Conservation (phyloP, 2,888 invertebrate genomes). For the Boloria selene region DNA sequence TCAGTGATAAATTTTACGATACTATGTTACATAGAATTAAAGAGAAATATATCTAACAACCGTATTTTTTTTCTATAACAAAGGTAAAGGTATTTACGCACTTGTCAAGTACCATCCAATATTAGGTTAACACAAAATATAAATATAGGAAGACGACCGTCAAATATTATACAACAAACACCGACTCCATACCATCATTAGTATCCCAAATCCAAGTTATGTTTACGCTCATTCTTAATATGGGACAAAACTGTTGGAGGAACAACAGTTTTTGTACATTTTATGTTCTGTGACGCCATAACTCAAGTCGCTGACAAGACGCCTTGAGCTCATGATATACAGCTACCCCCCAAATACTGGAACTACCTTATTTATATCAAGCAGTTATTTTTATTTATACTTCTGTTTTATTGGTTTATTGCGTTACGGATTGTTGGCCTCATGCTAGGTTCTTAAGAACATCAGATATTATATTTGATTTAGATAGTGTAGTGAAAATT, state of each 20-base stretch:
- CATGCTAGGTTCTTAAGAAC: slow-evolving; percentile 51
- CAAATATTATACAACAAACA: slow-evolving; percentile 3
- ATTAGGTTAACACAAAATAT: background rate
- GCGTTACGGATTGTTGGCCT: slow-evolving; percentile 70
- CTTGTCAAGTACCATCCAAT: too few species aligned
- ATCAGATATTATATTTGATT: slow-evolving; percentile 31
- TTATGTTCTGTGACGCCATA: slow-evolving; percentile 81
- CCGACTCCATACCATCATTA: slow-evolving; percentile 53
- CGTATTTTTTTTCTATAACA: too few species aligned
- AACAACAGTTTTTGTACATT: slow-evolving; percentile 81
- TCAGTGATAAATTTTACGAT: too few species aligned
- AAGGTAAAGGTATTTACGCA: too few species aligned
- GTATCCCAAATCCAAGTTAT: slow-evolving; percentile 76
- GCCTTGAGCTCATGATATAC: slow-evolving; percentile 65
- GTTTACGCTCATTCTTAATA: slow-evolving; percentile 82
- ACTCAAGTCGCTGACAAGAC: slow-evolving; percentile 67
- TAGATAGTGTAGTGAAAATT: background rate
- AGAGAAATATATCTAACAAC: too few species aligned
- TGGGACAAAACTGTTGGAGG: slow-evolving; percentile 81
- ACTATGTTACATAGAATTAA: too few species aligned
- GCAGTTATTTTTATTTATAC: slow-evolving; percentile 56
- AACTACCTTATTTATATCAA: slow-evolving; percentile 50
- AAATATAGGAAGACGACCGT: background rate
- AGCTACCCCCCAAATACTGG: slow-evolving; percentile 23
- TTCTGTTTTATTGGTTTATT: slow-evolving; percentile 54